Conservation (phyloP, 2,888 invertebrate species). For the Horisme vitalbata region DNA sequence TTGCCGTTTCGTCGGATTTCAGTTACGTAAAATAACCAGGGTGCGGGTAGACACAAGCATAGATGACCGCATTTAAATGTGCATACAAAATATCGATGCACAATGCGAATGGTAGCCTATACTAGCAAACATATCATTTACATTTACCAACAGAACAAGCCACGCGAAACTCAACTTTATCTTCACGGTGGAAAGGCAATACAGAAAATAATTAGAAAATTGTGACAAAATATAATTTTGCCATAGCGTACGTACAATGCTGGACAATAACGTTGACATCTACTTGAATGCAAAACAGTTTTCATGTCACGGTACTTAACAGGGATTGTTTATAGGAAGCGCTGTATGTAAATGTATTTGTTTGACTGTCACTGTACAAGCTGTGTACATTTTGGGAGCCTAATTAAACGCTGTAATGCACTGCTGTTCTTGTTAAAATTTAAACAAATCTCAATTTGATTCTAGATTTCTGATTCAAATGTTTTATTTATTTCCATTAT, state of each 20-base stretch:
- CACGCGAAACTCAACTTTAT: constrained; percentile 41
- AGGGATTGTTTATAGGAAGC: constrained; percentile 68
- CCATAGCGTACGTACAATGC: constrained; percentile 54
- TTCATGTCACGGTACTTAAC: constrained; percentile 69
- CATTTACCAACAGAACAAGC: constrained; percentile 18
- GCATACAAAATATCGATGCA: constrained; percentile 78
- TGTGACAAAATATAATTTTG: constrained; percentile 22
- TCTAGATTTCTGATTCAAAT: not conserved
- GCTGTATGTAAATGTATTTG: constrained; percentile 50
- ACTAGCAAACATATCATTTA: constrained; percentile 40
- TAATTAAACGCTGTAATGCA: constrained; percentile 27
- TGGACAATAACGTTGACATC: constrained; percentile 75
- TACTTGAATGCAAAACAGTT: constrained; percentile 76
- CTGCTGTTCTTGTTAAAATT: not conserved
- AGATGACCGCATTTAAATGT: constrained; percentile 79
- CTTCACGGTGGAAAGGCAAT: constrained; percentile 14
- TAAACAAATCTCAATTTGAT: constrained; percentile 7
- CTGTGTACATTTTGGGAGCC: constrained; percentile 30
- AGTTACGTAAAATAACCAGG: constrained; percentile 55
- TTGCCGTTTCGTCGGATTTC: constrained; percentile 56
- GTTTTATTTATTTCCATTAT: too few species aligned
- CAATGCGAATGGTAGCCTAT: constrained; percentile 68
- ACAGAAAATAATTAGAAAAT: constrained; percentile 21
- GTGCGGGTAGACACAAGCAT: constrained; percentile 53
- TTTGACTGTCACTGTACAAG: constrained; percentile 28